Evolutionary conservation across 92 coral and sea anemone genomes (phyloP), one percentile per base, ranked within the genome.

Genomic region (Phenganax subtilis): DNA sequence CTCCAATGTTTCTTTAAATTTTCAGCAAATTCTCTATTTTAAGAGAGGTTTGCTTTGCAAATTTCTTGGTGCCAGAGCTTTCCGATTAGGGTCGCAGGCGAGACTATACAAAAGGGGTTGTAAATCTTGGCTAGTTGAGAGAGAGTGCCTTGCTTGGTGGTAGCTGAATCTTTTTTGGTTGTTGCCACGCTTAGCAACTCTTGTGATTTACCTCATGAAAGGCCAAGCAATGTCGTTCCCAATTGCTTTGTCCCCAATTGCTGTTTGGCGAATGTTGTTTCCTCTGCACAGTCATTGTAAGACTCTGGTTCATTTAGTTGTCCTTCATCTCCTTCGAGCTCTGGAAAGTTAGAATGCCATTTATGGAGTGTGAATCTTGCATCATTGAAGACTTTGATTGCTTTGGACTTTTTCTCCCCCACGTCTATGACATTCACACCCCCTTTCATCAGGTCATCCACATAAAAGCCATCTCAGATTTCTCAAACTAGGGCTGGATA

Each of bases 401-500:
- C 79, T 16, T 74, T 51, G 27, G 11, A 7, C 31, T 27, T 51
- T 15, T 74, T 74, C 62, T 51, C 56, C 15, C 25, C 10, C 61
- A 54, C 79, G 14, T 51, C 54, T 8, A 9, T 61, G 14, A 44
- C 55, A 3, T 54, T 8, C 25, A 7, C 77, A 6, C 77, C 77
- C 10, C 82, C 57, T 3, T 15, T 54, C 28, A 51, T 76, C 81
- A 76, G 31, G 25, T 76, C 70, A 47, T 76, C 81, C 0, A 76
- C 81, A 47, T 76, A 76, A 4, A 76, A 44, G 70, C 51, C 68
- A 3, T 58, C 51, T 0, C 70, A 10, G 11, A 76, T 57, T 56
- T 80, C 84, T 10, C 54, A 65, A 0, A 80, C 84, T n/a, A 80
- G 65, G 1, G 31, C 73, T 44, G 84, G 84, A 20, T 66, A 15